Evolutionary conservation across 2,113 vertebrate species (phyloP), one percentile per base, ranked within the genome.

Genomic region (Coptodon bakossiorum): DNA sequence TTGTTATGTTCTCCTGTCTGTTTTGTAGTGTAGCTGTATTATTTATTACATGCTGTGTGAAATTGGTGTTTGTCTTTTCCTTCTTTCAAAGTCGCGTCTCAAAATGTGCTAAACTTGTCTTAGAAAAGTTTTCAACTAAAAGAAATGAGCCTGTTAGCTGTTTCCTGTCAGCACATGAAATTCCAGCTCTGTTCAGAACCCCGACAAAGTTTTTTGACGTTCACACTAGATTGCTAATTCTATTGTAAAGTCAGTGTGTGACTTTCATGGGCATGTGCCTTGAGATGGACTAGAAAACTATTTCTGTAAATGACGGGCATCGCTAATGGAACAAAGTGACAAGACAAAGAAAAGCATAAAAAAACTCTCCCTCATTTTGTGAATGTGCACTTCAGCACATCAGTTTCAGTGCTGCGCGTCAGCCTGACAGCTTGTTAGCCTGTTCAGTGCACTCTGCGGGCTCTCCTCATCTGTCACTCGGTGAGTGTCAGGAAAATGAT

Each of bases 131-230:
- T 68, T 38, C 19, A 38, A 7, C 61, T 13, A 13, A 22, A 22
- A 68, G 6, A n/a, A 22, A 22, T 1, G 11, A 71, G n/a, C n/a
- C 61, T 66, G 9, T 66, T 38, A 24, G 12, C 12, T 2, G 12
- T 71, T 9, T 45, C 66, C 66, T 43, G 36, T 71, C 38, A 16
- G 36, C n/a, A 24, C 12, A 66, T 13, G 19, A 3, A n/a, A 66
- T 5, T 63, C 36, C 1, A 40, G 5, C 59, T 63, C 6, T 19
- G 17, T 13, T 66, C 61, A 66, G 17, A 7, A 36, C 61, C 5
- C 34, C 0, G 19, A 0, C 34, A 4, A n/a, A n/a, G 19, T 7
- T 11, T n/a, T 3, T n/a, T 56, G 17, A 0, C 3, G 1, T n/a
- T 7, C 61, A 5, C 63, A 68, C 0, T 43, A 5, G 12, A 9